These are phyloP conservation scores for Melipona bicolor DNA, from an alignment of 2,888 invertebrate genomes.

Conservation along the genomic window DNA sequence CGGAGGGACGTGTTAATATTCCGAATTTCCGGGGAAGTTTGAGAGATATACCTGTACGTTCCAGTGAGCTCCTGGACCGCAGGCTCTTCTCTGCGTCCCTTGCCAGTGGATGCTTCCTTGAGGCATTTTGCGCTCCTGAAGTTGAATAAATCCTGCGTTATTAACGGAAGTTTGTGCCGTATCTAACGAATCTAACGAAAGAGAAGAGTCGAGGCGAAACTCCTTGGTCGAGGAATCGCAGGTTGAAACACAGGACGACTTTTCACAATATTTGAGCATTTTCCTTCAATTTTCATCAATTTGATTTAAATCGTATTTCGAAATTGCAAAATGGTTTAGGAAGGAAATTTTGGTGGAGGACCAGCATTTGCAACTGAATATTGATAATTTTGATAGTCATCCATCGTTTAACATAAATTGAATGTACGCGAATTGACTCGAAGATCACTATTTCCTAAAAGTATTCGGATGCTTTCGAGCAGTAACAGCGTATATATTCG, in stretches of 20 bases:
- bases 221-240: not conserved
- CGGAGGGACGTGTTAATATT: constrained; percentile 22
- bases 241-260: not conserved
- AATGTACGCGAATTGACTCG: too few relatives aligned
- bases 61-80: constrained; percentile 91
- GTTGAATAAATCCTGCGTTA: constrained; percentile 48
- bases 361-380: too few relatives aligned
- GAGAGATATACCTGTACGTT: constrained; percentile 88
- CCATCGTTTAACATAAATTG: too few relatives aligned
- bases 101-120: constrained; percentile 83
- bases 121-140: constrained; percentile 79
- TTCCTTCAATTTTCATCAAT: not conserved
- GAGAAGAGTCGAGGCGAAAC: not conserved
- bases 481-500: too few relatives aligned
- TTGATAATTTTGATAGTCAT: too few relatives aligned
- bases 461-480: too few relatives aligned
- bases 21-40: constrained; percentile 6
- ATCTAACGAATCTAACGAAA: constrained; percentile 21
- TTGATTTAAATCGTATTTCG: not conserved
- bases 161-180: not conserved
- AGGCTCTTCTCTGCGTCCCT: constrained; percentile 83
- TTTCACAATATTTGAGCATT: not conserved
- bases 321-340: not conserved
- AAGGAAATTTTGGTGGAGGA: too few relatives aligned
- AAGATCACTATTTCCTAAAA: too few relatives aligned